Conservation (phyloP, 2,797 vertebrate species). For the Syngnathus acus region DNA sequence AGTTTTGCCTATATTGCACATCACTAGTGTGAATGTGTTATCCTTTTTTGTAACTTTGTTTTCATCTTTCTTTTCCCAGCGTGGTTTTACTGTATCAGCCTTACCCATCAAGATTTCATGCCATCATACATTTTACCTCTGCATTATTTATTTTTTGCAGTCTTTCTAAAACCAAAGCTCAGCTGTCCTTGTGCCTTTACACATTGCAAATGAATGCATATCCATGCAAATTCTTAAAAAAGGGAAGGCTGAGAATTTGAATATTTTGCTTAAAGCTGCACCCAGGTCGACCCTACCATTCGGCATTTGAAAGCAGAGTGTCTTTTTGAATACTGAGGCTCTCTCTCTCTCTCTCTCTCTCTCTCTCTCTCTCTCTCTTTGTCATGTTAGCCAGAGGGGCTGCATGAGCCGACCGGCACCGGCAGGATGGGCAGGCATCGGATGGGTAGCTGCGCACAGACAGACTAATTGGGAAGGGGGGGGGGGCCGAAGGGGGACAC, state of each 20-base stretch:
- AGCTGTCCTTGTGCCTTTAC: slow-evolving; percentile 70
- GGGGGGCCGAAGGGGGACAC: slow-evolving; percentile 46
- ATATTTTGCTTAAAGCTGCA: slow-evolving; percentile 73
- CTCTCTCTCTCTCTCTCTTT: slow-evolving; percentile 44
- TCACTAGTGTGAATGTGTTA: neutral
- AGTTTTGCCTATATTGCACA: neutral
- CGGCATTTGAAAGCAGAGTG: slow-evolving; percentile 66
- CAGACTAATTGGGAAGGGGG: slow-evolving; percentile 75
- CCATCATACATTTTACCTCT: slow-evolving; percentile 55
- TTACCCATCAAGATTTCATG: slow-evolving; percentile 51
- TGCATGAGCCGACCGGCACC: slow-evolving; percentile 67
- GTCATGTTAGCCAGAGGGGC: slow-evolving; percentile 71
- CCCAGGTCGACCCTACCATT: slow-evolving; percentile 69
- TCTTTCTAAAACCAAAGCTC: slow-evolving; percentile 55
- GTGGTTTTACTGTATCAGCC: slow-evolving; percentile 27
- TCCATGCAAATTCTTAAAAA: slow-evolving; percentile 70
- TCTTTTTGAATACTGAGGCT: slow-evolving; percentile 67
- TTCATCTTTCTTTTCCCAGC: slow-evolving; percentile 15
- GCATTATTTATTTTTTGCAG: slow-evolving; percentile 57
- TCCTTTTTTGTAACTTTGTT: slow-evolving; percentile 17
- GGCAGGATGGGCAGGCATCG: slow-evolving; percentile 65
- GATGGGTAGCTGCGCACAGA: slow-evolving; percentile 64
- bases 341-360: slow-evolving; percentile 10
- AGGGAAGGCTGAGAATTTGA: slow-evolving; percentile 68
- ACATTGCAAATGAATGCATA: slow-evolving; percentile 71